Percentiles rank a stretch among this genome's conserved stretches.
phyloP scores from a whole-genome alignment of 2,797 vertebrate genomes.

The Labeo calbasu region DNA sequence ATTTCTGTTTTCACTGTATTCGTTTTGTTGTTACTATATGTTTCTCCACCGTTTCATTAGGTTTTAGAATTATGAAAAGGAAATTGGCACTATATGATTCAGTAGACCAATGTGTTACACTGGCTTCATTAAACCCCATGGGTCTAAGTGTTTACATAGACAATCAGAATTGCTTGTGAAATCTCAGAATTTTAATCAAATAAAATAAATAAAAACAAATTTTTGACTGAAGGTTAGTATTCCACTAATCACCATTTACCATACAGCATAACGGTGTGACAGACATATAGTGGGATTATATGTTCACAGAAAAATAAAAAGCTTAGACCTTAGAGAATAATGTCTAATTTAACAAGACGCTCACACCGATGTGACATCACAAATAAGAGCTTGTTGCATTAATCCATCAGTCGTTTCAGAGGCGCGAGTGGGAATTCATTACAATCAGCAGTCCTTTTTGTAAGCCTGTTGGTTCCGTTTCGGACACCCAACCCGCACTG shows the following conservation, averaged over 20 bases:
- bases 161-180: neutral
- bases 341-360: neutral
- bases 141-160: neutral
- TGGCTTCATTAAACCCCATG: neutral
- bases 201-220: neutral
- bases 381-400: constrained; percentile 50
- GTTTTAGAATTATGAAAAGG: neutral
- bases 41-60: neutral
- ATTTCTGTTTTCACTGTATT: neutral
- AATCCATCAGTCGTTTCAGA: constrained; percentile 32
- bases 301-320: neutral
- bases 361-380: constrained; percentile 20
- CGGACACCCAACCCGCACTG: constrained; percentile 50
- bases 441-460: constrained; percentile 48
- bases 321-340: constrained; percentile 3
- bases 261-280: neutral
- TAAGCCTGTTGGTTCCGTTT: constrained; percentile 48
- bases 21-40: neutral
- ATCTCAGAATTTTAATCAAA: neutral
- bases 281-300: neutral
- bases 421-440: constrained; percentile 50
- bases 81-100: neutral
- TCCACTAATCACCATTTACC: neutral
- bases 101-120: neutral
- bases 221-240: neutral